Conservation (phyloP, 2,797 vertebrate species). For the Toxotes lorentzi region DNA sequence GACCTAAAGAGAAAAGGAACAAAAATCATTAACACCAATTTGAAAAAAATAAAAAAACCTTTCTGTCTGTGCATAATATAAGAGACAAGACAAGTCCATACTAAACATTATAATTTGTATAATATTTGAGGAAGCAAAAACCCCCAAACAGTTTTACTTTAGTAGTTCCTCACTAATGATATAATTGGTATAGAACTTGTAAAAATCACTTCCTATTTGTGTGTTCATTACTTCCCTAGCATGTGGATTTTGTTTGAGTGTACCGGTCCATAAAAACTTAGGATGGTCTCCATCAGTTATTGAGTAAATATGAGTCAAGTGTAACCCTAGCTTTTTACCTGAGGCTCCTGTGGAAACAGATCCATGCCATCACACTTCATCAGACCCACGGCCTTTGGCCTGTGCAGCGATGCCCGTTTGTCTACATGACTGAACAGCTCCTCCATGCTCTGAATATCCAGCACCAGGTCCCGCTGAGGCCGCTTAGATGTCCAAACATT, state of each 20-base stretch:
- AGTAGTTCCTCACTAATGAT: conserved; percentile 47
- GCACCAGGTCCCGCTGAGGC: conserved; percentile 76
- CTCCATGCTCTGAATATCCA: conserved; percentile 87
- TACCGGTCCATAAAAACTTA: not conserved
- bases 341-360: conserved; percentile 54
- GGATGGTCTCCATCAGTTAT: not conserved
- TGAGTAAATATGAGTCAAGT: not conserved
- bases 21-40: not conserved
- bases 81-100: not conserved
- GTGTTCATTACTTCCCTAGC: conserved; percentile 50
- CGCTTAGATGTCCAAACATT: conserved; percentile 86
- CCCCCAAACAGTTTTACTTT: not conserved
- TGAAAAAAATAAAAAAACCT: not conserved
- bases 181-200: conserved; percentile 22
- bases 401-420: conserved; percentile 49
- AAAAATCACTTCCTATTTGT: conserved; percentile 49
- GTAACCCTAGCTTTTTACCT: conserved; percentile 58
- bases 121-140: conserved; percentile 45
- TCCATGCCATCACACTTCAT: conserved; percentile 65
- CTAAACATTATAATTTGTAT: not conserved
- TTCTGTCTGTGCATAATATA: not conserved
- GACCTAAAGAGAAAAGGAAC: conserved; percentile 71
- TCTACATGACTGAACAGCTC: conserved; percentile 87
- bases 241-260: not conserved
- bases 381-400: conserved; percentile 34